These are phyloP conservation scores for Molossus molossus DNA, from an alignment of 2,797 vertebrate genomes.

Conservation along the genomic window DNA sequence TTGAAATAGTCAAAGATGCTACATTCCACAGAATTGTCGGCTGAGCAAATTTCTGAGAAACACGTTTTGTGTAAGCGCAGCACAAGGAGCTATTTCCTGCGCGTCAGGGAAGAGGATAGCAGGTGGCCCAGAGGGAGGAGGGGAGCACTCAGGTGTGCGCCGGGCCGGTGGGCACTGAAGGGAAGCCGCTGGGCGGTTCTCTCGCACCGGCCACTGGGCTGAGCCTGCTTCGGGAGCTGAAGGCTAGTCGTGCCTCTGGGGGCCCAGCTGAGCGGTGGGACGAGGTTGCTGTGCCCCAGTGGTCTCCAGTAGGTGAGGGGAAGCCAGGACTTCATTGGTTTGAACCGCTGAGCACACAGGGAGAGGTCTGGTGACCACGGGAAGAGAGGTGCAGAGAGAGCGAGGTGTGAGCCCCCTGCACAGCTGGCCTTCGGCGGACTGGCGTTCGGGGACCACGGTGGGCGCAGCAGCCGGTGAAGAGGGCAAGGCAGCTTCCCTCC, in stretches of 20 bases:
- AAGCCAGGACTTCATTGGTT: not conserved
- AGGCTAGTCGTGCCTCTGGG: not conserved
- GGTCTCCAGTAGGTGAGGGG: not conserved
- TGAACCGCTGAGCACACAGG: not conserved
- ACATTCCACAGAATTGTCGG: not conserved
- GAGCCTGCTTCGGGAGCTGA: not conserved
- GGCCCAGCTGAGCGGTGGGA: not conserved
- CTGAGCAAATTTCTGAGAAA: not conserved
- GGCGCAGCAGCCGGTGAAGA: too few relatives aligned
- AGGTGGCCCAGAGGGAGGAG: not conserved
- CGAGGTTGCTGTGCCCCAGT: accelerated
- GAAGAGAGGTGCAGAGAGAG: not conserved
- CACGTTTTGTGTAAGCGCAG: not conserved
- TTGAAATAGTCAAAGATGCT: not conserved
- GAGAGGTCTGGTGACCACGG: not conserved
- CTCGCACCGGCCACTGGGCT: accelerated
- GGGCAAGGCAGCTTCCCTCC: not conserved
- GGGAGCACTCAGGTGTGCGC: too few relatives aligned
- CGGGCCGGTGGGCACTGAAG: not conserved
- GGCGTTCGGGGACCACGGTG: too few relatives aligned
- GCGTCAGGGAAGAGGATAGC: not conserved
- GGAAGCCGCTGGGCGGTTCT: too few relatives aligned
- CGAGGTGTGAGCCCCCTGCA: not conserved
- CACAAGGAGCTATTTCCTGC: not conserved
- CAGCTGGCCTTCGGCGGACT: not conserved